Conservation (phyloP, 2,113 vertebrate genomes). For the Sus scrofa region T2T-Sscrofa CM000826.6:77408501-77409000, state of each 20-base stretch:
- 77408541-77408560: constrained; percentile 3
- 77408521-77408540: background rate
- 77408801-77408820: background rate
- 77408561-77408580: background rate
- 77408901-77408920: background rate
- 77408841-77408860: background rate
- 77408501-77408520: background rate
- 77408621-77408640: constrained; percentile 11
- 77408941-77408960: background rate
- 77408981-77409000: background rate
- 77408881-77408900: background rate
- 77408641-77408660: background rate
- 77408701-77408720: background rate
- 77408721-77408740: constrained; percentile 37
- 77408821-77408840: background rate
- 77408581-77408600: background rate
- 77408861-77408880: background rate
- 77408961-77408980: constrained; percentile 6
- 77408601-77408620: background rate
- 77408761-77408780: background rate
- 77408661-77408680: background rate
- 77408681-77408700: background rate
- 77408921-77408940: constrained; percentile 14
- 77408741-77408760: background rate
- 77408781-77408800: background rate